These are phyloP conservation scores for Dipodomys spectabilis DNA, from an alignment of 2,113 vertebrate genomes.

Conservation along the genomic window DNA sequence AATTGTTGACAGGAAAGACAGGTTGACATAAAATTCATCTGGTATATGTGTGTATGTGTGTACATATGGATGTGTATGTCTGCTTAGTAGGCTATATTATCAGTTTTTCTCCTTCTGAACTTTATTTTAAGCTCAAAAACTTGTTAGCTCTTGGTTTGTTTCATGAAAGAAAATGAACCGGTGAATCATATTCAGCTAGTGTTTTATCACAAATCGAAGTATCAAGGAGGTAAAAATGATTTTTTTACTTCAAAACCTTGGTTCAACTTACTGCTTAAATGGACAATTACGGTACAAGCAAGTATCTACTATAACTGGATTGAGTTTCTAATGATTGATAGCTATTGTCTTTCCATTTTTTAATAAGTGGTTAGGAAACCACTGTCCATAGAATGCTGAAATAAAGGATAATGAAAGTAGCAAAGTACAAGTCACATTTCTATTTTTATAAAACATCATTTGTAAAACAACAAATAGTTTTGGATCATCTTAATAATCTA, in stretches of 20 bases:
- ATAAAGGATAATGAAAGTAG: background rate
- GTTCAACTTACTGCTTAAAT: constrained; percentile 58
- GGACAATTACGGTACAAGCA: background rate
- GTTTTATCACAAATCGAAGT: constrained; percentile 48
- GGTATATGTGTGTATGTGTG: background rate
- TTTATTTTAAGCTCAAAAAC: constrained; percentile 29
- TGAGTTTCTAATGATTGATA: constrained; percentile 63
- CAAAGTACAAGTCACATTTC: background rate
- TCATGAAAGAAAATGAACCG: constrained; percentile 16
- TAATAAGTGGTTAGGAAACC: constrained; percentile 73
- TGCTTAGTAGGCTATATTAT: too few relatives aligned
- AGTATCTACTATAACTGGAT: background rate
- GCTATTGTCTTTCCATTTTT: constrained; percentile 72
- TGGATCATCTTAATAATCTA: constrained; percentile 19
- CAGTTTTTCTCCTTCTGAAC: background rate
- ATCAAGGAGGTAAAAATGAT: background rate
- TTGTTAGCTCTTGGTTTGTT: constrained; percentile 30
- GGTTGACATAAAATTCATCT: background rate
- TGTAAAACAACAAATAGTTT: background rate
- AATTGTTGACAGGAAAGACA: background rate
- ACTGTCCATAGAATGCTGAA: constrained; percentile 34
- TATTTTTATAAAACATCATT: constrained; percentile 48
- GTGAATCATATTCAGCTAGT: constrained; percentile 40
- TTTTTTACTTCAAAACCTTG: constrained; percentile 46
- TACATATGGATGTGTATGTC: background rate